These are phyloP conservation scores for Corythornis madagascariensis DNA, from an alignment of 2,113 vertebrate species.

Conservation along the genomic window DNA sequence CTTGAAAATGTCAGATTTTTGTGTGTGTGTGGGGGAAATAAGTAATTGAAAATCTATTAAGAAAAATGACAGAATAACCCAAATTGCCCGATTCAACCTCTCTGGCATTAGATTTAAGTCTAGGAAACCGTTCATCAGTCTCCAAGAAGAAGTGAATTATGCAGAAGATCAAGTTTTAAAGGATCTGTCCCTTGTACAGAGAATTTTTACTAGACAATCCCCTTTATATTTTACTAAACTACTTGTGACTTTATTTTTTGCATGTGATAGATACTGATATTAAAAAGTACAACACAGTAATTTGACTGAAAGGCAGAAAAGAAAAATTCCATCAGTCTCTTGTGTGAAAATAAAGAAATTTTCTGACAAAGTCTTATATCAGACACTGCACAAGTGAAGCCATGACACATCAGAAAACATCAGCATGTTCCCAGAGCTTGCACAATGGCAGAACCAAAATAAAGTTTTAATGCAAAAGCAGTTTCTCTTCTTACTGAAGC, in stretches of 20 bases:
- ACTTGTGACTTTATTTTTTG: background rate
- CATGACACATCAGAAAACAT: background rate
- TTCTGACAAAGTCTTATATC: background rate
- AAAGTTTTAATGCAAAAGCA: background rate
- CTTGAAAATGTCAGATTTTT: background rate
- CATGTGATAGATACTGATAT: background rate
- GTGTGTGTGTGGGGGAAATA: background rate
- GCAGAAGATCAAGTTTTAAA: background rate
- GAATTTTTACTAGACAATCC: background rate
- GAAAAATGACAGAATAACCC: background rate
- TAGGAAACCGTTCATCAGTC: background rate
- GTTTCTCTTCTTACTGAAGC: background rate
- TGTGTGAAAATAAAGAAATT: background rate
- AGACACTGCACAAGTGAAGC: background rate
- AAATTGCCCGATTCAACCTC: background rate
- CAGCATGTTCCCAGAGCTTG: background rate
- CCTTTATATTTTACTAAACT: background rate
- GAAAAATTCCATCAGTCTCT: background rate
- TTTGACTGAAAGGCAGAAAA: background rate
- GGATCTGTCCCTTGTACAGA: background rate
- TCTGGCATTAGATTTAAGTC: background rate
- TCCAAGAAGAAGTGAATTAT: background rate
- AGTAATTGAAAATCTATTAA: background rate
- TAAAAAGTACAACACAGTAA: background rate
- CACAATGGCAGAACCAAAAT: background rate